Evolutionary conservation across 1,140 invertebrate species (phyloP).

Genomic region (Caenorhabditis latens): DNA sequence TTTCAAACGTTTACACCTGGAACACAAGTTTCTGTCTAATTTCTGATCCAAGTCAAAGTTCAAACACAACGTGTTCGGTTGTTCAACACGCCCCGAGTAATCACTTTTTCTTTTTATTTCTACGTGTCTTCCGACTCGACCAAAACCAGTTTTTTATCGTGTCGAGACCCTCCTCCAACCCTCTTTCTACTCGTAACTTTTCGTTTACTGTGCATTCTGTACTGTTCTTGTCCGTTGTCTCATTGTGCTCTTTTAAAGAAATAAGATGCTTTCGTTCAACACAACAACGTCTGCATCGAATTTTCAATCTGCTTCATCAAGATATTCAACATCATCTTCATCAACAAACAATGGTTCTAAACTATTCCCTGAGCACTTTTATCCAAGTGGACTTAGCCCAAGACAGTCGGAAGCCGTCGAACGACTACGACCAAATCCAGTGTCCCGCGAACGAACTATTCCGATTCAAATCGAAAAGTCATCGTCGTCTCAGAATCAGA

Average conservation of each 20-base stretch:
- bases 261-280: conserved; percentile 34
- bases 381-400: conserved; percentile 59
- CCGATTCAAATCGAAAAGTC: conserved; percentile 20
- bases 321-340: conserved; percentile 33
- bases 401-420: conserved; percentile 66
- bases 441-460: conserved; percentile 54
- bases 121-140: not conserved
- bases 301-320: conserved; percentile 45
- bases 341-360: not conserved
- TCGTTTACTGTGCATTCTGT: conserved; percentile 22
- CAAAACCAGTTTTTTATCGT: conserved; percentile 34
- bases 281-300: conserved; percentile 46
- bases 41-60: conserved; percentile 6
- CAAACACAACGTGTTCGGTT: not conserved
- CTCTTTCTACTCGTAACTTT: not conserved
- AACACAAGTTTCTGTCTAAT: not conserved
- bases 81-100: not conserved
- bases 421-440: conserved; percentile 57
- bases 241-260: not conserved
- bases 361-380: conserved; percentile 34
- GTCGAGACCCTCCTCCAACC: not conserved
- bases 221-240: conserved; percentile 19
- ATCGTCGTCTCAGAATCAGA: not conserved
- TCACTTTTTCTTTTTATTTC: not conserved
- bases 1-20: not conserved